Conservation (phyloP, 2,113 vertebrate genomes). For the Salminus brasiliensis region DNA sequence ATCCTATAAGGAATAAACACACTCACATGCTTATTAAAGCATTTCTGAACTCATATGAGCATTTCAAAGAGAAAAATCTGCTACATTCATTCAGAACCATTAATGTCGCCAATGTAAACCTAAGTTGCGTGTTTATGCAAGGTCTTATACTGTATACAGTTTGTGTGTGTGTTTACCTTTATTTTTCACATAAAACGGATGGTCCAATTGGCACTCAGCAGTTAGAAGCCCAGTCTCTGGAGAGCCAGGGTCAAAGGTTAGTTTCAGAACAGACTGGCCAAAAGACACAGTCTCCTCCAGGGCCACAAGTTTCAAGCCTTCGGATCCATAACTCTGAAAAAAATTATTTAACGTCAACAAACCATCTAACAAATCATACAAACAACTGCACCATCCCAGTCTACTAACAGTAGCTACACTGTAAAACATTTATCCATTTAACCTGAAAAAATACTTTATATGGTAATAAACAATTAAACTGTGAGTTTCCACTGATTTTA, state of each 20-base stretch:
- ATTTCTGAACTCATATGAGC: background rate
- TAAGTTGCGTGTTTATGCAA: too few species aligned
- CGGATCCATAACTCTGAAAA: constrained; percentile 86
- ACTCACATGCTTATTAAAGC: constrained; percentile 3
- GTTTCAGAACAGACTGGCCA: constrained; percentile 91
- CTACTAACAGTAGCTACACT: background rate
- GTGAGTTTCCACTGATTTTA: too few species aligned
- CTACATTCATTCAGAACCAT: background rate
- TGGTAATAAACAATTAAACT: too few species aligned
- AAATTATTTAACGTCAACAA: background rate
- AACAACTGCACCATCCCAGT: background rate
- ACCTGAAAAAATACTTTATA: too few species aligned
- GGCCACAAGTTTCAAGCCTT: constrained; percentile 91
- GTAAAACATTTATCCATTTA: too few species aligned
- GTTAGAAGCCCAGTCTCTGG: constrained; percentile 86
- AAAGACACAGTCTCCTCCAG: constrained; percentile 93
- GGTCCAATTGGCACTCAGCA: constrained; percentile 93
- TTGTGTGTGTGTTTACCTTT: constrained; percentile 84
- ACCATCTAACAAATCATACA: background rate
- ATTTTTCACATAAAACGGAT: constrained; percentile 97
- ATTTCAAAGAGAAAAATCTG: background rate
- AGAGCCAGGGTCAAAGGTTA: constrained; percentile 97
- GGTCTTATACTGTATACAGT: background rate
- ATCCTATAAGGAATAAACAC: constrained; percentile 82
- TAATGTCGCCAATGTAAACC: background rate